A percentile compares a stretch with the other conserved stretches of the same genome.
These are phyloP conservation scores for Brachionus rotundiformis DNA, from an alignment of 1,140 invertebrate genomes.

Conservation along the genomic window DNA sequence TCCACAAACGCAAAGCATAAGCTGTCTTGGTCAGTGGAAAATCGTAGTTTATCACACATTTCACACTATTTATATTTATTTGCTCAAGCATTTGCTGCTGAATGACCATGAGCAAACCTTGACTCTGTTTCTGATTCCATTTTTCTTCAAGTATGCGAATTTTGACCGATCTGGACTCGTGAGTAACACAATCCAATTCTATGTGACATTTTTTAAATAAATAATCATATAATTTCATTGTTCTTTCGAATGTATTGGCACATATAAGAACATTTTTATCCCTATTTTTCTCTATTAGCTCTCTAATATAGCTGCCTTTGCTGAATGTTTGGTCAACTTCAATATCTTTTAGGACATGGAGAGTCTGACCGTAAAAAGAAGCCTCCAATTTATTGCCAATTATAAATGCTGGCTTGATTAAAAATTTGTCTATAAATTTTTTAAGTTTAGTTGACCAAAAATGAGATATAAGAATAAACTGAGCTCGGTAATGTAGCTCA, in stretches of 20 bases:
- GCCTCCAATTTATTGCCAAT: conserved; percentile 43
- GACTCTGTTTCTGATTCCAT: not conserved
- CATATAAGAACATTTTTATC: conserved; percentile 9
- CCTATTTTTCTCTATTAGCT: not conserved
- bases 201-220: not conserved
- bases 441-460: conserved; percentile 30
- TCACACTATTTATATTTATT: not conserved
- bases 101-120: conserved; percentile 1
- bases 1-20: conserved; percentile 11
- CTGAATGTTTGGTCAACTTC: not conserved
- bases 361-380: not conserved
- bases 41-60: conserved; percentile 41
- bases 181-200: not conserved
- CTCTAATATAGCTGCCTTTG: not conserved
- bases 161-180: not conserved
- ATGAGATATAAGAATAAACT: not conserved
- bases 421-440: not conserved
- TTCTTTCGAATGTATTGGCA: conserved; percentile 24
- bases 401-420: conserved; percentile 16
- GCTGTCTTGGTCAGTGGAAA: conserved; percentile 18
- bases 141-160: conserved; percentile 1
- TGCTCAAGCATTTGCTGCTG: not conserved
- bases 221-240: not conserved
- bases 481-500: not conserved
- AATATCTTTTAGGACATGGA: conserved; percentile 22